A percentile compares a stretch with the other conserved stretches of the same genome.
Conservation (phyloP, 2,888 invertebrate genomes). For the Limnephilus auricula region DNA sequence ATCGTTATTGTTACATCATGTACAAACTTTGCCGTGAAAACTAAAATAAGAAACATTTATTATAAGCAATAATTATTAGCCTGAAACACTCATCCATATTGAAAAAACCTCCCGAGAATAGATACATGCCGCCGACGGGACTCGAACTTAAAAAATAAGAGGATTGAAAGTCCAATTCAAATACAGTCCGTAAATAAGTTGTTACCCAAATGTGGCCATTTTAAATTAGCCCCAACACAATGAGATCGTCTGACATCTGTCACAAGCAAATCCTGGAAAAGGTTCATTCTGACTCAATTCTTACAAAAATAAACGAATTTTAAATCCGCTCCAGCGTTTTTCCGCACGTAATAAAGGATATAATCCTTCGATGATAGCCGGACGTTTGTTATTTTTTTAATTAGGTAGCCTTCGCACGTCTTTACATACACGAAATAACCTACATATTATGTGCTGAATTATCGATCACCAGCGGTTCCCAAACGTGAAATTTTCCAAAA, state of each 20-base stretch:
- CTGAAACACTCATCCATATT: too few species aligned
- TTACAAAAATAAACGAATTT: neutral
- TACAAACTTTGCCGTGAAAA: too few species aligned
- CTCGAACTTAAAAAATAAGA: too few species aligned
- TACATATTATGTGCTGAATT: neutral
- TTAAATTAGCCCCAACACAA: constrained; percentile 3
- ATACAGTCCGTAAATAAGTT: neutral
- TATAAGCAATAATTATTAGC: too few species aligned
- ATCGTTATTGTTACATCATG: too few species aligned
- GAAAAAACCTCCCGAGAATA: too few species aligned
- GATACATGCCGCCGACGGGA: too few species aligned
- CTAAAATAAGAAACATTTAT: too few species aligned
- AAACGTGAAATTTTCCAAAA: neutral
- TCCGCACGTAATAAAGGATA: neutral
- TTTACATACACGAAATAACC: neutral
- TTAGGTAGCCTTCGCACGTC: neutral
- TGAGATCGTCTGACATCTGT: constrained; percentile 8
- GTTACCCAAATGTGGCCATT: neutral
- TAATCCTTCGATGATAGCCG: neutral
- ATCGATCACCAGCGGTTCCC: neutral
- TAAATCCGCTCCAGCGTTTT: neutral
- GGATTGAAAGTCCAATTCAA: too few species aligned
- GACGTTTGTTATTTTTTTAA: neutral
- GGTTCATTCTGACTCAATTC: neutral
- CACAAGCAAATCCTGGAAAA: neutral